Evolutionary conservation across 2,797 vertebrate genomes (phyloP).

Genomic region (Peromyscus attwateri): DNA sequence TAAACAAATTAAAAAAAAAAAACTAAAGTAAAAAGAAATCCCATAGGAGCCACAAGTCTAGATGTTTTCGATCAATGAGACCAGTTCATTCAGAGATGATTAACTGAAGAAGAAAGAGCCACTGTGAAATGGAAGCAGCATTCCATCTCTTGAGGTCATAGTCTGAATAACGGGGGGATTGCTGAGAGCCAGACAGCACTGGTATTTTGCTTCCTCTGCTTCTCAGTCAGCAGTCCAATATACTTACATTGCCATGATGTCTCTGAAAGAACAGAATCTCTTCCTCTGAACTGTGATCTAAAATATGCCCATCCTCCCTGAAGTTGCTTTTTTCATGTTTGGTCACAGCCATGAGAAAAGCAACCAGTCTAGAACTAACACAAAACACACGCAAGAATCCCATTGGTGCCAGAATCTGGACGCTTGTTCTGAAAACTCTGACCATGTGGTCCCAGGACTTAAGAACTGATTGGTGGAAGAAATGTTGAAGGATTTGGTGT

Average conservation of each 20-base stretch:
- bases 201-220: not conserved
- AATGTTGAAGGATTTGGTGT: not conserved
- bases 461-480: too few species aligned
- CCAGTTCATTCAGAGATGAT: not conserved
- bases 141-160: not conserved
- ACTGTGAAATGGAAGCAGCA: not conserved
- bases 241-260: not conserved
- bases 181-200: not conserved
- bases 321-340: not conserved
- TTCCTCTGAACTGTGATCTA: not conserved
- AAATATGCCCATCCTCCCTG: not conserved
- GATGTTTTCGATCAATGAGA: not conserved
- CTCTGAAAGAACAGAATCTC: not conserved
- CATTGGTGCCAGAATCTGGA: not conserved
- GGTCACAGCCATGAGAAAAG: not conserved
- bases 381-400: not conserved
- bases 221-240: not conserved
- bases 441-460: not conserved
- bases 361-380: not conserved
- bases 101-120: not conserved
- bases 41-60: not conserved
- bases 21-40: not conserved
- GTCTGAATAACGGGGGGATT: not conserved
- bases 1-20: not conserved
- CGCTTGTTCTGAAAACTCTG: not conserved